A percentile compares a stretch with the other conserved stretches of the same genome.
Evolutionary conservation across 2,797 vertebrate species (phyloP).

Genomic region (Okamejei kenojei): DNA sequence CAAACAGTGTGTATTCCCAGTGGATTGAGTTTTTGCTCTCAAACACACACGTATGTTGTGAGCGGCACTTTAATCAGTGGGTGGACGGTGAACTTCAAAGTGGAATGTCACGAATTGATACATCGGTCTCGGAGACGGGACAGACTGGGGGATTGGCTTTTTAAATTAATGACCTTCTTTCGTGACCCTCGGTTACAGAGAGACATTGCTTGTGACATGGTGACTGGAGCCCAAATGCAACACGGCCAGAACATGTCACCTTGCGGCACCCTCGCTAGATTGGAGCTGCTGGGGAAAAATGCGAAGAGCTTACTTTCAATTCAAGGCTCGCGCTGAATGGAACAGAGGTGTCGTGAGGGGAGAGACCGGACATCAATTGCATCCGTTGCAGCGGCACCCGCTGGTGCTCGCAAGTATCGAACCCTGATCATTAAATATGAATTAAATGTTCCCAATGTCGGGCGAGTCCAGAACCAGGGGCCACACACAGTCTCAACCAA

Average conservation of each 20-base stretch:
- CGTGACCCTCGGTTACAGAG: neutral
- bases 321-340: too few relatives aligned
- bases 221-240: neutral
- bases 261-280: neutral
- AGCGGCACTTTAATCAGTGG: neutral
- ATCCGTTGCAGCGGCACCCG: too few relatives aligned
- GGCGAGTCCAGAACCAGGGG: too few relatives aligned
- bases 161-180: slow-evolving; percentile 17
- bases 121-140: neutral
- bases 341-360: neutral
- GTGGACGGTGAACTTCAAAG: neutral
- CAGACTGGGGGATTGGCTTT: neutral
- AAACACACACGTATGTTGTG: neutral
- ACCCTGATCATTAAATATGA: too few relatives aligned
- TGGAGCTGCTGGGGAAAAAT: neutral
- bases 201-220: neutral
- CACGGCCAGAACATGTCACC: neutral
- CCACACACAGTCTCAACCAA: too few relatives aligned
- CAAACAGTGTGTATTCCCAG: too few relatives aligned
- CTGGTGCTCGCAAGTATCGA: too few relatives aligned
- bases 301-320: neutral
- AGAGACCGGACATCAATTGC: too few relatives aligned
- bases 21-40: neutral
- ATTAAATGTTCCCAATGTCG: too few relatives aligned
- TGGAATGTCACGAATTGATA: neutral